Percentiles rank a stretch among this genome's conserved stretches.
These are phyloP conservation scores for Lasioglossum morio DNA, from an alignment of 2,888 invertebrate species.

Conservation along the genomic window DNA sequence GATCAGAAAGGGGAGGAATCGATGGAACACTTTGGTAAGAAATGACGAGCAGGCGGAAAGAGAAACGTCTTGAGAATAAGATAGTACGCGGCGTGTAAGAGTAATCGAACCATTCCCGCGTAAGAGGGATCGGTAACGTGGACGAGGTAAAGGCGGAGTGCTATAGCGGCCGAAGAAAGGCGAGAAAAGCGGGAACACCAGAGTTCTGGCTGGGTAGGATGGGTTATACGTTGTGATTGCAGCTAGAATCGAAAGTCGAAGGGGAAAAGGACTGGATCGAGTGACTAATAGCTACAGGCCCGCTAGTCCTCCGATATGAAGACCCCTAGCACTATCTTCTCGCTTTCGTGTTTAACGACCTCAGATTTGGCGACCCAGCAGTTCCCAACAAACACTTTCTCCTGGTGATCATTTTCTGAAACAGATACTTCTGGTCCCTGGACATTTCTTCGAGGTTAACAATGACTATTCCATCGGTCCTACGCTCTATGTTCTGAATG, in stretches of 20 bases:
- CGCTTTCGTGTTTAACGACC: constrained; percentile 57
- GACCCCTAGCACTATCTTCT: constrained; percentile 67
- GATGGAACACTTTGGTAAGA: constrained; percentile 58
- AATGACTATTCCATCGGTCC: not conserved
- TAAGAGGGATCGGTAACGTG: constrained; percentile 69
- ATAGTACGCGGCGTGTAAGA: constrained; percentile 76
- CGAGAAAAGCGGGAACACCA: constrained; percentile 38
- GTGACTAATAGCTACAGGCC: constrained; percentile 77
- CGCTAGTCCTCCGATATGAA: constrained; percentile 66
- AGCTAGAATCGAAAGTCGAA: constrained; percentile 65
- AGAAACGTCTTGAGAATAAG: constrained; percentile 70
- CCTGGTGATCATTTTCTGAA: not conserved
- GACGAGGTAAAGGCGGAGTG: constrained; percentile 79
- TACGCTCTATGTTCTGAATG: not conserved
- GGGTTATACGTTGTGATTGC: constrained; percentile 72
- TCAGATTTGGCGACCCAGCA: not conserved
- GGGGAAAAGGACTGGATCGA: constrained; percentile 54
- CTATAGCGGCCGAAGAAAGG: constrained; percentile 62
- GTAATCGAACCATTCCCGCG: constrained; percentile 75
- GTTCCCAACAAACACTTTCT: not conserved
- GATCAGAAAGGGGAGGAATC: constrained; percentile 45
- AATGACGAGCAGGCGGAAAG: constrained; percentile 68
- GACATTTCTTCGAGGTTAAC: not conserved
- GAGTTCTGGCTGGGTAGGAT: constrained; percentile 31
- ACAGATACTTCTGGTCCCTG: not conserved